These are phyloP conservation scores for Agonopterix subpropinquella DNA, from an alignment of 2,888 invertebrate species.

Conservation along the genomic window DNA sequence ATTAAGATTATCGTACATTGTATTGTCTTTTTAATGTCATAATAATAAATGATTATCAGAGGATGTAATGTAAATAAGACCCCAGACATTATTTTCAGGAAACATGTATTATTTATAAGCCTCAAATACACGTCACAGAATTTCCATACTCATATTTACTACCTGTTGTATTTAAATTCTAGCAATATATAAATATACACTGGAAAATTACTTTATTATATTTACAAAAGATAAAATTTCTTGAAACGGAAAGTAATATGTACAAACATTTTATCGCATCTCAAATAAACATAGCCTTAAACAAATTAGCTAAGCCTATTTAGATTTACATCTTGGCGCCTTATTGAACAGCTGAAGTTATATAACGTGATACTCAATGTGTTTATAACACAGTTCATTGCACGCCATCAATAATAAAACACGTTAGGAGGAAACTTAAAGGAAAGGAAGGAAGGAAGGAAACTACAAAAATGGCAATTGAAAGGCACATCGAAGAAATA, in stretches of 20 bases:
- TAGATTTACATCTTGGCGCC: neutral
- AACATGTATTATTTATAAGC: too few relatives aligned
- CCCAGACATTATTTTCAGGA: too few relatives aligned
- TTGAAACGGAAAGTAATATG: neutral
- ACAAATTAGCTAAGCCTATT: neutral
- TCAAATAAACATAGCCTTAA: neutral
- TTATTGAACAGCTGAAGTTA: neutral
- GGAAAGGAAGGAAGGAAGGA: too few relatives aligned
- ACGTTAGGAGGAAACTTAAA: neutral
- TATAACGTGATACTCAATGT: neutral
- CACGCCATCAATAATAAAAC: neutral
- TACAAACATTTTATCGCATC: neutral
- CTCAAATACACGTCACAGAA: too few relatives aligned
- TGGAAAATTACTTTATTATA: neutral
- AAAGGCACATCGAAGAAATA: conserved; percentile 4
- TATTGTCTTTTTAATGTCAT: too few relatives aligned
- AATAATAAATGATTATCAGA: too few relatives aligned
- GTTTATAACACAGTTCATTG: neutral
- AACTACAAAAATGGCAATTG: conserved; percentile 10
- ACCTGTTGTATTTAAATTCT: too few relatives aligned
- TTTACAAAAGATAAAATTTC: neutral
- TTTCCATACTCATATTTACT: too few relatives aligned
- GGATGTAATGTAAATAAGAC: too few relatives aligned
- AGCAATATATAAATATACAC: too few relatives aligned
- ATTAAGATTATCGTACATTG: too few relatives aligned